Percentiles rank a stretch among this genome's conserved stretches.
Conservation (phyloP, 1,140 invertebrate genomes). For the Magallana ariakensis region DNA sequence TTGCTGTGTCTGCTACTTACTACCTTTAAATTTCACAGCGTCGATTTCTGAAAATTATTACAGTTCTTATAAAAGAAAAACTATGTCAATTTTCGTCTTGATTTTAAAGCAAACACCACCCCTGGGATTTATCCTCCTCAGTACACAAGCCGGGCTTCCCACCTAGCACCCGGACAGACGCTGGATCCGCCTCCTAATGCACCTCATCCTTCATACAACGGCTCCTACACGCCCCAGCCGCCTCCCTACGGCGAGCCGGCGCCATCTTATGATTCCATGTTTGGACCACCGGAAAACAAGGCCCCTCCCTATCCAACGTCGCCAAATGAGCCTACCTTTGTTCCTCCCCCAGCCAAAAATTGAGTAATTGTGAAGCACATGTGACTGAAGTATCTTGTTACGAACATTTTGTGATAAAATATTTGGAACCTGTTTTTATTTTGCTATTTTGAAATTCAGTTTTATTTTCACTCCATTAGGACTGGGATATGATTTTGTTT, state of each 20-base stretch:
- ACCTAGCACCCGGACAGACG: neutral
- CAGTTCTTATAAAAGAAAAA: neutral
- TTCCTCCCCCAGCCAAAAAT: neutral
- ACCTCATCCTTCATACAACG: neutral
- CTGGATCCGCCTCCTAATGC: neutral
- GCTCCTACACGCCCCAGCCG: neutral
- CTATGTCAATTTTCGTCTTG: neutral
- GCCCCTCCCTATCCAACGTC: neutral
- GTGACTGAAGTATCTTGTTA: too few species aligned
- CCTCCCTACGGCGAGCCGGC: neutral
- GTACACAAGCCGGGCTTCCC: neutral
- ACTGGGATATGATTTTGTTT: too few species aligned
- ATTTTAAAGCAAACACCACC: neutral
- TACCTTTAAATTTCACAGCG: neutral
- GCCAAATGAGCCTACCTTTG: neutral
- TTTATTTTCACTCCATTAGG: too few species aligned
- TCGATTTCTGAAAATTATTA: neutral
- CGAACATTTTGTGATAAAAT: too few species aligned
- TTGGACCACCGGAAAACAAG: neutral
- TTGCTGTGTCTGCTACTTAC: too few species aligned
- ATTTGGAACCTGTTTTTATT: too few species aligned
- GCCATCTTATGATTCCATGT: neutral
- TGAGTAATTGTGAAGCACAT: too few species aligned
- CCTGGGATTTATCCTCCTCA: neutral
- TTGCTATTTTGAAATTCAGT: too few species aligned